A percentile compares a stretch with the other conserved stretches of the same genome.
These are phyloP conservation scores for Catharus ustulatus DNA, from an alignment of 2,797 vertebrate species.

Conservation along the genomic window DNA sequence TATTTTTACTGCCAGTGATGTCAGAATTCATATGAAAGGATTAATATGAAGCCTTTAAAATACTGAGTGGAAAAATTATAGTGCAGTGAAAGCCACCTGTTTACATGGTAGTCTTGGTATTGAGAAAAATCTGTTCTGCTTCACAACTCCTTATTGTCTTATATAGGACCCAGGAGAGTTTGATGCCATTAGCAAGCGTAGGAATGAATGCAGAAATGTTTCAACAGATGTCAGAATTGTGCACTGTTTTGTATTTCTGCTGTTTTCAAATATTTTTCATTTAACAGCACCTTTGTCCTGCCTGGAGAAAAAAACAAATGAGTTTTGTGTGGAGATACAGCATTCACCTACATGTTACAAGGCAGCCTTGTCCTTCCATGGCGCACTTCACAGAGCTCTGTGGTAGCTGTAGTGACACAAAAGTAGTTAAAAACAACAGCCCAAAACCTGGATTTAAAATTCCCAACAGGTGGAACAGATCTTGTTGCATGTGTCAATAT, in stretches of 20 bases:
- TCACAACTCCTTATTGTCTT: neutral
- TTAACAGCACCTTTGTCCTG: neutral
- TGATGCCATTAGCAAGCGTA: neutral
- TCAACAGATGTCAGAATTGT: neutral
- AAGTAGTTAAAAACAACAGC: neutral
- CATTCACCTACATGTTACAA: neutral
- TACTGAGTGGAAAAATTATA: neutral
- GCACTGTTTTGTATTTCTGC: neutral
- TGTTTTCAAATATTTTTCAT: neutral
- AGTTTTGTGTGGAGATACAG: neutral
- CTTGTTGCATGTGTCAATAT: neutral
- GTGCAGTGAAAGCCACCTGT: neutral
- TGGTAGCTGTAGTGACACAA: neutral
- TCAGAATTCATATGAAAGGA: neutral
- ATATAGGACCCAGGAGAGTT: neutral
- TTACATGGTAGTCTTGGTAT: neutral
- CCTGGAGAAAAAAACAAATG: neutral
- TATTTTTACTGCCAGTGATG: neutral
- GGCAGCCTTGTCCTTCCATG: neutral
- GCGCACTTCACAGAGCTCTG: neutral
- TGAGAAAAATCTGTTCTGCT: neutral
- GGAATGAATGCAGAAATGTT: neutral
- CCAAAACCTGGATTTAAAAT: constrained; percentile 39
- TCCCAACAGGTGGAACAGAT: constrained; percentile 17
- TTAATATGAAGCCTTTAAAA: neutral